These are phyloP conservation scores for Muscidifurax raptorellus DNA, from an alignment of 1,140 invertebrate genomes.

Conservation along the genomic window DNA sequence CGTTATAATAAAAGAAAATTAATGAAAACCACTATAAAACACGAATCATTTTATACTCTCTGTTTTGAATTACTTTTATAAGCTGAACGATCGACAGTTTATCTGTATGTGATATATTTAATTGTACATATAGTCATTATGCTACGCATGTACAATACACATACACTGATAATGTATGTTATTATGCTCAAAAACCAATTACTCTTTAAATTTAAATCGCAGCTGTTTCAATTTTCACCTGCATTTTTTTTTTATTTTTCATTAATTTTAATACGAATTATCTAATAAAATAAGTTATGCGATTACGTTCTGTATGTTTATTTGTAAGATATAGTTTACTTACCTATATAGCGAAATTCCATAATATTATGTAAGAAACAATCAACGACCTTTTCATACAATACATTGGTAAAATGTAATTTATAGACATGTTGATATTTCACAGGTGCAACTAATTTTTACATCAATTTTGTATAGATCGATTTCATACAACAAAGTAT, in stretches of 20 bases:
- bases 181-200: not conserved
- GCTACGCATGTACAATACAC: slow-evolving; percentile 39
- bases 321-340: slow-evolving; percentile 32
- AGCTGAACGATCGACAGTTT: slow-evolving; percentile 27
- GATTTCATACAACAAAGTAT: not conserved
- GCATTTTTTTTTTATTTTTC: not conserved
- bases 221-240: slow-evolving; percentile 9
- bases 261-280: not conserved
- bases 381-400: slow-evolving; percentile 18
- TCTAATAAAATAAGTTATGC: not conserved
- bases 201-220: slow-evolving; percentile 6
- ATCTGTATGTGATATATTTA: slow-evolving; percentile 52
- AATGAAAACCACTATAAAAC: not conserved
- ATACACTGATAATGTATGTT: slow-evolving; percentile 30
- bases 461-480: slow-evolving; percentile 22
- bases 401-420: slow-evolving; percentile 9
- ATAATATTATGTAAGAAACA: not conserved
- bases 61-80: not conserved
- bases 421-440: slow-evolving; percentile 27
- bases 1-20: not conserved
- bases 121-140: slow-evolving; percentile 56
- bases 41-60: not conserved
- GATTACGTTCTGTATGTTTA: slow-evolving; percentile 5
- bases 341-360: not conserved
- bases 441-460: slow-evolving; percentile 25